Evolutionary conservation across 2,113 vertebrate species (phyloP).

Genomic region (Sterna hirundo): DNA sequence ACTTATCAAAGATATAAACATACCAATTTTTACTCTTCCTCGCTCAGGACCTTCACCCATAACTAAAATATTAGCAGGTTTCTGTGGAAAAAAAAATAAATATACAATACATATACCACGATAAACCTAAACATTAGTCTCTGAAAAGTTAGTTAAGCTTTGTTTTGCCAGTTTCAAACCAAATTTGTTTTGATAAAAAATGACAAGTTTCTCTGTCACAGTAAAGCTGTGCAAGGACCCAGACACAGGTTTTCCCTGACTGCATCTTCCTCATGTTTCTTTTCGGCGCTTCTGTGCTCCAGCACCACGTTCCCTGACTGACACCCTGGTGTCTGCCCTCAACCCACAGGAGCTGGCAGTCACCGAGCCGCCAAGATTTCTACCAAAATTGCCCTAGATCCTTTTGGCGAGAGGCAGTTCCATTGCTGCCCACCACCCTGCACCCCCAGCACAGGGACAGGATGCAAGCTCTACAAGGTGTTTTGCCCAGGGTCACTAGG

Average conservation of each 20-base stretch:
- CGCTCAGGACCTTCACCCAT: slow-evolving; percentile 99
- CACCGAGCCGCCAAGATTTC: accelerated
- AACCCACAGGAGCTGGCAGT: neutral
- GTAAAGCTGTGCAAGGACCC: slow-evolving; percentile 25
- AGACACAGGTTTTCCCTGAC: slow-evolving; percentile 19
- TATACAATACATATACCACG: slow-evolving; percentile 76
- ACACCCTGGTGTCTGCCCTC: neutral
- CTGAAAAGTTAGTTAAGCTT: slow-evolving; percentile 68
- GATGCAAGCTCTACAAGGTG: neutral
- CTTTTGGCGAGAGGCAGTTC: neutral
- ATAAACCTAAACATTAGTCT: slow-evolving; percentile 70
- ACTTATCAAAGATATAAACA: slow-evolving; percentile 80
- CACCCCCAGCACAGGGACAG: neutral
- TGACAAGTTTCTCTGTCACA: slow-evolving; percentile 8
- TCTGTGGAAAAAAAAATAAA: slow-evolving; percentile 88
- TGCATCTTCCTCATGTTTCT: neutral
- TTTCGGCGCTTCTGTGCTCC: accelerated
- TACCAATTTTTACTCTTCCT: slow-evolving; percentile 99
- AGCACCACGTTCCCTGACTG: neutral
- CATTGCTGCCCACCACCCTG: neutral
- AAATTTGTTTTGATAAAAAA: slow-evolving; percentile 58
- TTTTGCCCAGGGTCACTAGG: neutral
- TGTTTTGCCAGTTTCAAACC: slow-evolving; percentile 69
- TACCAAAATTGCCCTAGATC: neutral
- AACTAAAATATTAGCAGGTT: slow-evolving; percentile 99